Evolutionary conservation across 1,140 invertebrate genomes (phyloP).

Genomic region (Holotrichia oblita): DNA sequence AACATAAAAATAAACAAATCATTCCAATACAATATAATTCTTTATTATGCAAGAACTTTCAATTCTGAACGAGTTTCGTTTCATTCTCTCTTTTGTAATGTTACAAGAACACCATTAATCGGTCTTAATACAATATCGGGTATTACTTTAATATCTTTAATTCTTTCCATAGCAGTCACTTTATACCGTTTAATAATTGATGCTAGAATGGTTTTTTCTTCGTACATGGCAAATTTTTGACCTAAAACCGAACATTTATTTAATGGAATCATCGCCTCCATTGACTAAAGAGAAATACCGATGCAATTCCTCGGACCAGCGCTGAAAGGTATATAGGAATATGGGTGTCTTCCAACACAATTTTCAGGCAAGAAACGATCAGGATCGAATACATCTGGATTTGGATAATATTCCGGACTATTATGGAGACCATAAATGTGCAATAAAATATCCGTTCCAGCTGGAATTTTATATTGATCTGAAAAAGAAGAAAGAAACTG

Average conservation of each 20-base stretch:
- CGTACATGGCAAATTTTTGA: constrained; percentile 7
- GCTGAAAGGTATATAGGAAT: constrained; percentile 68
- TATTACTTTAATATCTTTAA: not conserved
- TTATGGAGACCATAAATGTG: constrained; percentile 60
- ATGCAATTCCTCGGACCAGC: constrained; percentile 70
- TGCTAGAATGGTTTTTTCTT: not conserved
- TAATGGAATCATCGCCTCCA: no score
- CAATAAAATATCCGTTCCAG: not conserved
- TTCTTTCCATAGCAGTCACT: not conserved
- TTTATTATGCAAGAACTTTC: no score
- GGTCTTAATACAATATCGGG: not conserved
- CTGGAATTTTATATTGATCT: constrained; percentile 2
- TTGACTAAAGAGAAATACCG: constrained; percentile 59
- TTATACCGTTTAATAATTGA: not conserved
- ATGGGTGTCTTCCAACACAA: constrained; percentile 59
- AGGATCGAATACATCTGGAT: constrained; percentile 71
- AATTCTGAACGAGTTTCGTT: not conserved
- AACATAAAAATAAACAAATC: no score
- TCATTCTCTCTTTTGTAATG: not conserved
- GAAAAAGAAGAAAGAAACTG: not conserved
- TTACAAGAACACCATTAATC: not conserved
- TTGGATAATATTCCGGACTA: constrained; percentile 64
- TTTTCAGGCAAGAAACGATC: constrained; percentile 68
- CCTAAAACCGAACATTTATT: not conserved
- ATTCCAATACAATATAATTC: no score